phyloP scores from a whole-genome alignment of 2,888 invertebrate species.

The Meteorus colon region DNA sequence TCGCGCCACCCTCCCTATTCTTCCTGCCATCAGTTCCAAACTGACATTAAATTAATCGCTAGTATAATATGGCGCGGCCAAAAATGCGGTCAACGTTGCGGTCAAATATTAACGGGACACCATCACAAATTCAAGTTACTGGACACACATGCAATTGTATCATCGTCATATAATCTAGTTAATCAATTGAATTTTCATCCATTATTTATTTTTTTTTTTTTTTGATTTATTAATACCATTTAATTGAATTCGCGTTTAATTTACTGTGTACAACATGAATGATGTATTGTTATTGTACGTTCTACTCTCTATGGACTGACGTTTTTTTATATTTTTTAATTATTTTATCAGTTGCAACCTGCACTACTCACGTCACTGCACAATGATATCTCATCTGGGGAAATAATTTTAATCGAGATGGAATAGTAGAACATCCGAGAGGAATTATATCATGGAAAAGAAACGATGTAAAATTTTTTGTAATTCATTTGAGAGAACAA shows the following conservation, averaged over 20 bases:
- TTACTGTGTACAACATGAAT: too few relatives aligned
- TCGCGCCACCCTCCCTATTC: background rate
- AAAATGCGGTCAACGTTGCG: background rate
- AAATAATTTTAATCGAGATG: too few relatives aligned
- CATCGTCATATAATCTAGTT: background rate
- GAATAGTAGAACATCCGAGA: too few relatives aligned
- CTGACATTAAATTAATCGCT: slow-evolving; percentile 18
- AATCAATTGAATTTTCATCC: background rate
- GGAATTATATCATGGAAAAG: too few relatives aligned
- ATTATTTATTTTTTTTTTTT: background rate
- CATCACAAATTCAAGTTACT: background rate
- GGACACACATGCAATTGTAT: background rate
- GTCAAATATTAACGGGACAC: slow-evolving; percentile 1
- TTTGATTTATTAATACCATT: background rate
- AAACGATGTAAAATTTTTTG: too few relatives aligned
- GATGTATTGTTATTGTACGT: too few relatives aligned
- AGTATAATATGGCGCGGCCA: background rate
- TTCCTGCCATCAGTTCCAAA: background rate
- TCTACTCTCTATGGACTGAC: too few relatives aligned
- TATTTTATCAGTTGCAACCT: too few relatives aligned
- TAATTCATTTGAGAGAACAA: too few relatives aligned
- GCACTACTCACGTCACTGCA: too few relatives aligned
- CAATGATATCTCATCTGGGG: too few relatives aligned
- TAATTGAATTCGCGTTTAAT: background rate
- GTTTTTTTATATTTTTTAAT: too few relatives aligned